Evolutionary conservation across 2,113 vertebrate species (phyloP), one percentile per base, ranked within the genome.

Genomic region (Gavialis gangeticus): DNA sequence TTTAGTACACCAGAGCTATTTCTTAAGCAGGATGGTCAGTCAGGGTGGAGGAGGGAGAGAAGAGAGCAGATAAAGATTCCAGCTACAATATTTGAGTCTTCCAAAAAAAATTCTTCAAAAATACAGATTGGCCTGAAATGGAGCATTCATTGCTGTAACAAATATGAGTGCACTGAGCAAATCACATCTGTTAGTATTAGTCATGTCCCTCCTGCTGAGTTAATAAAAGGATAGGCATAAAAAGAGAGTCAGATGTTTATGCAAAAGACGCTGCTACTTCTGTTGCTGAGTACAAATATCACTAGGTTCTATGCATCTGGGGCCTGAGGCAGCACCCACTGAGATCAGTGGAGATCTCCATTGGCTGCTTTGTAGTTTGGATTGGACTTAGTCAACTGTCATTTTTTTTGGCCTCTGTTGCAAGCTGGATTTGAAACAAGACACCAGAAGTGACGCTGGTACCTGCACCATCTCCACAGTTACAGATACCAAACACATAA

Each of bases 341-440:
- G 3, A 13, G 62, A 2, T 27, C 60, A 46, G 3, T 25, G 5
- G 4, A 46, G 10, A 46, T 5, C 83, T 11, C 83, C 34, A 8
- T 83, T 75, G 79, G 27, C 10, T 59, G 6, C 30, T 58, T 19
- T 76, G 3, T 8, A 59, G 27, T 56, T 37, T 10, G 25, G 64
- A 71, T 37, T 0, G 7, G 34, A 46, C 0, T 63, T 0, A 4
- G 21, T 46, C 6, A 8, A 13, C 14, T 2, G 15, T 5, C 12
- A 22, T 0, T 30, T 84, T 19, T 6, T 55, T 88, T 62, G 46
- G 87, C 73, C 12, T 28, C 13, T 59, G 63, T 2, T 9, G 15
- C 2, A 0, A 0, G 2, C 0, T 27, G 73, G n/a, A 22, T 80
- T 9, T 59, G 67, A 46, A 85, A 17, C 0, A 1, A 11, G 62